Base-by-base conservation (phyloP, 1,140 invertebrate genomes). In the Grapholita molesta region DNA sequence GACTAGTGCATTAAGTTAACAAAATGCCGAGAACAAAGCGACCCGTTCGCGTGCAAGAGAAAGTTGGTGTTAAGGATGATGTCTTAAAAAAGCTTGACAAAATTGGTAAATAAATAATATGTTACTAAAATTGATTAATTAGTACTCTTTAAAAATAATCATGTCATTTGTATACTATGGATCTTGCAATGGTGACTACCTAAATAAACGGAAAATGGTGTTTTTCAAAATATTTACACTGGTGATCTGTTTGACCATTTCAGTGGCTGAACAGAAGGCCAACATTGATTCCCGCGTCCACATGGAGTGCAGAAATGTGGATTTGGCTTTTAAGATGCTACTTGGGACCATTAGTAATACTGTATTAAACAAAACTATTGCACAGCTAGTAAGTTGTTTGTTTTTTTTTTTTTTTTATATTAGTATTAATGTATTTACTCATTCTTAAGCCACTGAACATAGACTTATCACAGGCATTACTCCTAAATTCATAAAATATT, bases 11-110 rank as follows among this genome's bases (percentile, higher is more conserved):
- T 7, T 52, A 25, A 23, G 42, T 28, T 28, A 65, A 42, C 15
- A 83, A 83, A 78, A 91, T 91, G 89, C 89, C 89, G 32, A 79
- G 89, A 67, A 91, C 89, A 28, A 91, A 91, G 73, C 76, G 84
- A 28, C 87, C 89, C 4, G 76, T 73, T 6, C 79, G 74, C 32
- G 89, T 80, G 68, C 74, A 77, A 71, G 84, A 89, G 25, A 85
- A 87, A 77, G 64, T 64, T 7, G 65, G 55, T 24, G 86, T 85
- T 69, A 74, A 81, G 12, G 78, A 83, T 24, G 86, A 88, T 38
- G 66, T 72, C 23, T 64, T 81, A 53, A 88, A 88, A 61, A 88
- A 86, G 69, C 72, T 88, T 4, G 76, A 84, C 66, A 86, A 85
- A 84, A 61, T 88, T 32, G 81, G 89, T 91, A 76, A 61, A 21